Conservation (phyloP, 2,113 vertebrate genomes). For the Odocoileus hemionus region DNA sequence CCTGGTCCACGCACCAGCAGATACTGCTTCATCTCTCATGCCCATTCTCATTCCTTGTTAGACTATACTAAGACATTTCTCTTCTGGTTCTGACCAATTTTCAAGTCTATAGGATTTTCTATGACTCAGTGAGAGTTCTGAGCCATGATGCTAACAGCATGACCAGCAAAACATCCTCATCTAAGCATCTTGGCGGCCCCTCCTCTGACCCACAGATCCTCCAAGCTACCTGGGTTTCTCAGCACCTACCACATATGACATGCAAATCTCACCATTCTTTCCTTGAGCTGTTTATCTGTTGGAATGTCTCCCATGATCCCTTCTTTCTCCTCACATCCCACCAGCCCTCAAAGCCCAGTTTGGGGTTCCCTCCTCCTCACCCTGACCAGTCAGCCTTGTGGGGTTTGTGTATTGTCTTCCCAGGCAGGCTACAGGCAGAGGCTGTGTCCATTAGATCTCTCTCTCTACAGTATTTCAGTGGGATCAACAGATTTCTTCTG, state of each 20-base stretch:
- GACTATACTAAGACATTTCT: neutral
- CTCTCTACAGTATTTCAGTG: neutral
- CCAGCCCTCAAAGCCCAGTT: neutral
- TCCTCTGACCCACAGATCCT: neutral
- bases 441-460: neutral
- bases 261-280: neutral
- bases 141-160: neutral
- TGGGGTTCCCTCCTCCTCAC: neutral
- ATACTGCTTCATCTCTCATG: neutral
- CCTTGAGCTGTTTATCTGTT: neutral
- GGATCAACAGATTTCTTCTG: neutral
- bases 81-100: neutral
- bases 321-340: neutral
- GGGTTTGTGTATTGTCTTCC: neutral
- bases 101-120: neutral
- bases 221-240: neutral
- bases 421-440: neutral
- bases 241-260: neutral
- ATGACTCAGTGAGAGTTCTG: neutral
- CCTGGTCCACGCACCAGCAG: neutral
- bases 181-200: neutral
- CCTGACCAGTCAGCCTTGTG: neutral
- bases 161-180: neutral
- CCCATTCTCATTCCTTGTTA: neutral
- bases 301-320: neutral